Evolutionary conservation across 2,888 invertebrate species (phyloP).

Genomic region (Tiphia femorata): DNA sequence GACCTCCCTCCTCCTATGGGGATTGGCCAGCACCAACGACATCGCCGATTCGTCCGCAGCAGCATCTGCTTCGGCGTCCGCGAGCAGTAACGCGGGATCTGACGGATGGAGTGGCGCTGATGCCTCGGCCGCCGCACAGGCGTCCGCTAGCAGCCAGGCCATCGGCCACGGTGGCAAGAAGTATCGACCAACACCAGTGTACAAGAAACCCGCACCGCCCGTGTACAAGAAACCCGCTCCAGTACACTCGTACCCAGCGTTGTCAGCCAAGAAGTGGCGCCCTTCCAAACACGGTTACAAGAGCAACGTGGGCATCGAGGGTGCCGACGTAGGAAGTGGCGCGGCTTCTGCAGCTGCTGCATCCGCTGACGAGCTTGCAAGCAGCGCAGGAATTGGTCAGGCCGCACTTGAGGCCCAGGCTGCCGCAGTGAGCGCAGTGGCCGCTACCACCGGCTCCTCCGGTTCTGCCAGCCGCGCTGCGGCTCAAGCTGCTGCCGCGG

Average conservation of each 20-base stretch:
- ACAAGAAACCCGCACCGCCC: background rate
- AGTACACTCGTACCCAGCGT: background rate
- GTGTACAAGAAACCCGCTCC: background rate
- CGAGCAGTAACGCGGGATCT: background rate
- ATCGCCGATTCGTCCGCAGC: background rate
- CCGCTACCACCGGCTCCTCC: background rate
- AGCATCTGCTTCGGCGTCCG: background rate
- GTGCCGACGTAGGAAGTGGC: slow-evolving; percentile 12
- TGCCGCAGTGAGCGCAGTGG: background rate
- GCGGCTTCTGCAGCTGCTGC: slow-evolving; percentile 2
- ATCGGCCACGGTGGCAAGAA: background rate
- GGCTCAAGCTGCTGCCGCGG: background rate
- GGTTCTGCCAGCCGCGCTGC: slow-evolving; percentile 1
- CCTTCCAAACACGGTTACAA: background rate
- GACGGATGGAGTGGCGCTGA: background rate
- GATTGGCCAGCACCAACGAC: slow-evolving; percentile 8
- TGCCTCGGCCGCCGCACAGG: background rate
- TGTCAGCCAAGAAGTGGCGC: background rate
- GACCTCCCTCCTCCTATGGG: slow-evolving; percentile 27
- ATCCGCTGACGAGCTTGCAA: slow-evolving; percentile 7
- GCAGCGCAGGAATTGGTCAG: slow-evolving; percentile 9
- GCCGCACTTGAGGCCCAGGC: slow-evolving; percentile 10
- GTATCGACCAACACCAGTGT: background rate
- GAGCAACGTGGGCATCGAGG: slow-evolving; percentile 4
- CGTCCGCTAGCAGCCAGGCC: background rate